Conservation (phyloP, 2,797 vertebrate species). For the Gorsachius magnificus region DNA sequence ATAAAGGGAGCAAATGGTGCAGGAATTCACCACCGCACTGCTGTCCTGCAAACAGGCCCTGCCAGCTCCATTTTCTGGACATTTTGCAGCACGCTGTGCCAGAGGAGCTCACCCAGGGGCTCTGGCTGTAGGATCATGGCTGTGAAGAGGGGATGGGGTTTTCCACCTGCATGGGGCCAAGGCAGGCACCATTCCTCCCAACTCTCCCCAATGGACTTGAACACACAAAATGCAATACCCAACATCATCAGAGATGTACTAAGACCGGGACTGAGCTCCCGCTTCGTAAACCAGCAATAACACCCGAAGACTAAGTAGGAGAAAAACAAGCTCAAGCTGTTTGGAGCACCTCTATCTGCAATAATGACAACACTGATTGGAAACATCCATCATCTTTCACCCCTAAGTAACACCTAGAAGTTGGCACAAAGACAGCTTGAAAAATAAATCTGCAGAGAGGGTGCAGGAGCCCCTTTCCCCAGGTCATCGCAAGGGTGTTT, state of each 20-base stretch:
- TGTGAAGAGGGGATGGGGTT: rapidly evolving
- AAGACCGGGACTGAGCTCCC: background rate
- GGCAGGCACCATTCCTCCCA: background rate
- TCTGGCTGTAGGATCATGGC: background rate
- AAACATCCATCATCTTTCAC: background rate
- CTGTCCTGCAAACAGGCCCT: background rate
- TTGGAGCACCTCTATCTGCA: background rate
- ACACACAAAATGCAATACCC: background rate
- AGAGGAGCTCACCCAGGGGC: background rate
- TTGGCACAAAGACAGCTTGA: background rate
- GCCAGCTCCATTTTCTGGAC: rapidly evolving
- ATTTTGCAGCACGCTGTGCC: rapidly evolving
- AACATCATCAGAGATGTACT: rapidly evolving
- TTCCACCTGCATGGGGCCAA: background rate
- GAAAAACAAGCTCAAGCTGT: background rate
- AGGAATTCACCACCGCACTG: background rate
- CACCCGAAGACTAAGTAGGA: background rate
- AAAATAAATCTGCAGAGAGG: background rate
- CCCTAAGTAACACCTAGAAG: background rate
- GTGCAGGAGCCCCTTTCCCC: background rate
- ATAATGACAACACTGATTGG: background rate
- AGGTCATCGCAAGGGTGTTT: background rate
- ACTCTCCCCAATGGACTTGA: background rate
- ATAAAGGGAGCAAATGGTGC: background rate
- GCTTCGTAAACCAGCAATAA: background rate